These are phyloP conservation scores for Busseola fusca DNA, from an alignment of 2,888 invertebrate genomes.

Conservation along the genomic window DNA sequence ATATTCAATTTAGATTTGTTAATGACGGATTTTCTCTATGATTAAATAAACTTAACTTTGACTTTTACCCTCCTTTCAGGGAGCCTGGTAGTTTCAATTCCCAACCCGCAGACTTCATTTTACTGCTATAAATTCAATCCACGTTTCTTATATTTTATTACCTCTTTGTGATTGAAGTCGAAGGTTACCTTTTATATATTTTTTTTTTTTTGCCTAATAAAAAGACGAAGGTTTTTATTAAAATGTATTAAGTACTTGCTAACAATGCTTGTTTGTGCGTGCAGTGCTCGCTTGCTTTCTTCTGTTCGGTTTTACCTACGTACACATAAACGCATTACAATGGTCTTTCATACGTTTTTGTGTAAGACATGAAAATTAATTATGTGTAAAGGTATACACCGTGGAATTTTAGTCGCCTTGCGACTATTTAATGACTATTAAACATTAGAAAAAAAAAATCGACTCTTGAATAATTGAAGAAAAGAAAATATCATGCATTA, in stretches of 20 bases:
- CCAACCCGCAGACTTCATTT: constrained; percentile 49
- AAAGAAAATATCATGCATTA: too few species aligned
- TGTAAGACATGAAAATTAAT: constrained; percentile 6
- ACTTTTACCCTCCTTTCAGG: constrained; percentile 15
- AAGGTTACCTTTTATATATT: constrained; percentile 54
- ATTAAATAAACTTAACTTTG: constrained; percentile 37
- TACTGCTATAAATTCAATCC: constrained; percentile 52
- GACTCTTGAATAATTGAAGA: too few species aligned
- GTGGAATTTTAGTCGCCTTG: too few species aligned
- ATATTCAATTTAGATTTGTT: constrained; percentile 47
- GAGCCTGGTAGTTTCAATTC: constrained; percentile 37
- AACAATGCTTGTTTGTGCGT: background rate
- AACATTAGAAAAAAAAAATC: too few species aligned
- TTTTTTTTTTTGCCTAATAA: constrained; percentile 46
- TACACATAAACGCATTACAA: constrained; percentile 16
- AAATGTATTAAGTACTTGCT: constrained; percentile 20
- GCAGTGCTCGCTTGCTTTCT: background rate
- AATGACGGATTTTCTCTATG: constrained; percentile 38
- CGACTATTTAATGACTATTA: too few species aligned
- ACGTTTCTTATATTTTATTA: constrained; percentile 56
- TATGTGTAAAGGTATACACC: background rate
- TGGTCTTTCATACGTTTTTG: background rate
- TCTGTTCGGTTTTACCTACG: constrained; percentile 7
- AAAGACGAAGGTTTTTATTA: constrained; percentile 28
- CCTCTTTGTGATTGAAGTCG: constrained; percentile 57